These are phyloP conservation scores for Cuculus canorus DNA, from an alignment of 2,797 vertebrate genomes.

Conservation along the genomic window DNA sequence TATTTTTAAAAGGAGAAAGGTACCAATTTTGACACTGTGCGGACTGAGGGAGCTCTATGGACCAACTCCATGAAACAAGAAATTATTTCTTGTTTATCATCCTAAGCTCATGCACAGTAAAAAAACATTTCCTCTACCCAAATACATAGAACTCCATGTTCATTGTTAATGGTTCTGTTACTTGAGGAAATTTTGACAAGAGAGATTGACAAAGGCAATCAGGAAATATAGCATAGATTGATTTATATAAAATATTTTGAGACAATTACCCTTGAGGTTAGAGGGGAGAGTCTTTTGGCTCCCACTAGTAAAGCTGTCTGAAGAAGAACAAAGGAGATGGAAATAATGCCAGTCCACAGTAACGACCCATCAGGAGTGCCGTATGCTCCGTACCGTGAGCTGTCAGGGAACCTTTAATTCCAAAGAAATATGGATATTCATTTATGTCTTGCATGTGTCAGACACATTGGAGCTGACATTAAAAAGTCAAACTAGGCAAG, in stretches of 20 bases:
- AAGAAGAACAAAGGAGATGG: neutral
- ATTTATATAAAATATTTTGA: constrained; percentile 56
- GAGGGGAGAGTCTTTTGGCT: neutral
- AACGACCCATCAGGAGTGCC: neutral
- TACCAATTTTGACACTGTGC: constrained; percentile 10
- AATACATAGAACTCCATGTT: neutral
- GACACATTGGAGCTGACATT: constrained; percentile 44
- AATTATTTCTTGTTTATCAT: neutral
- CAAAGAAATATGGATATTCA: constrained; percentile 60
- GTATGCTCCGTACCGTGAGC: neutral
- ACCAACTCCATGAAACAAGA: neutral
- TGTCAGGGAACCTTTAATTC: constrained; percentile 50
- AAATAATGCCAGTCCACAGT: constrained; percentile 5
- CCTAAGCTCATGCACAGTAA: neutral
- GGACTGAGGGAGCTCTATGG: neutral
- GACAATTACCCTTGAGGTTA: constrained; percentile 39
- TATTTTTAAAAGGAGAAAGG: constrained; percentile 9
- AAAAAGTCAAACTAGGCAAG: constrained; percentile 59
- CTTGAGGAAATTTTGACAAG: constrained; percentile 40
- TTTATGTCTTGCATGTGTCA: constrained; percentile 58
- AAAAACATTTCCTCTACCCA: neutral
- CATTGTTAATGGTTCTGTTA: constrained; percentile 25
- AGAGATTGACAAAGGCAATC: constrained; percentile 38
- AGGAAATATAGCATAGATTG: constrained; percentile 38
- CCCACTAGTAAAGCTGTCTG: neutral